Evolutionary conservation across 2,113 vertebrate species (phyloP), one percentile per base, ranked within the genome.

Genomic region (Orientallactaga bullata): DNA sequence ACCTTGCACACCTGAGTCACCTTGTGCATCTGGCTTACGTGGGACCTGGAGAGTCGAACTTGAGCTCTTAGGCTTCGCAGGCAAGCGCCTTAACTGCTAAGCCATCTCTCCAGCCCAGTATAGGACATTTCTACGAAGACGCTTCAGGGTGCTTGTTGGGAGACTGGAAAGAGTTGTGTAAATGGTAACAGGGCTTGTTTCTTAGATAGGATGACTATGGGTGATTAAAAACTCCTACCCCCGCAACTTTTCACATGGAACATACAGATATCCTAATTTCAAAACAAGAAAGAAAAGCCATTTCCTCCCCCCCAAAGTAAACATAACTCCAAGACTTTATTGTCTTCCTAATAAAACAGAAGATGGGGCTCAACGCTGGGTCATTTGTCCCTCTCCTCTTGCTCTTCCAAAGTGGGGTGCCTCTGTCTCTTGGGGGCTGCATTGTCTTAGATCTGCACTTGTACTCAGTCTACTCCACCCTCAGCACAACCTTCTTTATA

Each of bases 221-320:
- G 71, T 20, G 11, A 47, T 47, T 47, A 74, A 37, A 78, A 68
- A 61, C 85, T 2, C 42, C 28, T 24, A 13, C 13, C 61, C 61
- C 2, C 26, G 1, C 8, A 85, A n/a, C 13, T 68, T 94, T 94
- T 85, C 47, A 74, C 21, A 78, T 32, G 78, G 37, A 94, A 72
- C 68, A 72, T 76, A 80, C 11, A 61, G 37, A 35, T 91, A 89
- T 95, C 88, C 71, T 89, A 80, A 89, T 78, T 74, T 9, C 63
- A 16, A 42, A 35, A 20, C 42, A 74, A 21, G 39, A 85, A 18
- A 20, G 32, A 58, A 85, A 13, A 13, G 23, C 11, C 77, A 28
- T 85, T 71, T 51, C n/a, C 39, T 32, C 58, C 61, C 87, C 51
- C 74, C 85, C 61, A 7, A 61, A 87, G 26, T 58, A 11, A 88